Evolutionary conservation across 2,888 invertebrate genomes (phyloP).

Genomic region (Rhaphigaster nebulosa): DNA sequence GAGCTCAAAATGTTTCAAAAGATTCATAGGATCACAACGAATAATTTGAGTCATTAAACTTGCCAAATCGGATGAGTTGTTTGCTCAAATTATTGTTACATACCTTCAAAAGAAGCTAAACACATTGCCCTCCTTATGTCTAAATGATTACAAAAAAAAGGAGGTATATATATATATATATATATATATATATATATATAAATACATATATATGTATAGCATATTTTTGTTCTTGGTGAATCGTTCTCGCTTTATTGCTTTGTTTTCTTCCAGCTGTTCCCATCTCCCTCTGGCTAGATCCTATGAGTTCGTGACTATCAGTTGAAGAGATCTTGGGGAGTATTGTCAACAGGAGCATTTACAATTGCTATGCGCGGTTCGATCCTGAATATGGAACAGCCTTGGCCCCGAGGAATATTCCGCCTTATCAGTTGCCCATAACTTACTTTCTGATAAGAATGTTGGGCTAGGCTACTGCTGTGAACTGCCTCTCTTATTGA

Average conservation of each 20-base stretch:
- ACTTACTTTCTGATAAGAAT: conserved; percentile 31
- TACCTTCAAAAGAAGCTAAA: too few relatives aligned
- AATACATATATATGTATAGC: too few relatives aligned
- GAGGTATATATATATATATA: too few relatives aligned
- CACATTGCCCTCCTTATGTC: too few relatives aligned
- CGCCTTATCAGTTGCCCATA: background rate
- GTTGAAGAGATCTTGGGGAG: background rate
- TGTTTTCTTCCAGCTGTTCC: background rate
- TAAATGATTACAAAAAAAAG: too few relatives aligned
- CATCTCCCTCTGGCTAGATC: too few relatives aligned
- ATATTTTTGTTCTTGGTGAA: background rate
- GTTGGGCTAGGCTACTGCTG: conserved; percentile 5
- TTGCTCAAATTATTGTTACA: too few relatives aligned
- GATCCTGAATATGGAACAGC: conserved; percentile 26
- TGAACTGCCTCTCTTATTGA: background rate
- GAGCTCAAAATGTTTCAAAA: too few relatives aligned
- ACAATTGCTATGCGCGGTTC: conserved; percentile 29
- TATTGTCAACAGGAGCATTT: conserved; percentile 26
- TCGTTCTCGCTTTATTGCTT: background rate
- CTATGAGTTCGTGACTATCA: conserved; percentile 15
- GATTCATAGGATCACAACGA: too few relatives aligned
- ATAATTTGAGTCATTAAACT: too few relatives aligned
- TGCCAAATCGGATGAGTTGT: too few relatives aligned
- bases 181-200: too few relatives aligned
- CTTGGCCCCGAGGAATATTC: background rate